Base-by-base conservation (phyloP, 2,797 vertebrate genomes). In the Hydrocynus forskahlii region DNA sequence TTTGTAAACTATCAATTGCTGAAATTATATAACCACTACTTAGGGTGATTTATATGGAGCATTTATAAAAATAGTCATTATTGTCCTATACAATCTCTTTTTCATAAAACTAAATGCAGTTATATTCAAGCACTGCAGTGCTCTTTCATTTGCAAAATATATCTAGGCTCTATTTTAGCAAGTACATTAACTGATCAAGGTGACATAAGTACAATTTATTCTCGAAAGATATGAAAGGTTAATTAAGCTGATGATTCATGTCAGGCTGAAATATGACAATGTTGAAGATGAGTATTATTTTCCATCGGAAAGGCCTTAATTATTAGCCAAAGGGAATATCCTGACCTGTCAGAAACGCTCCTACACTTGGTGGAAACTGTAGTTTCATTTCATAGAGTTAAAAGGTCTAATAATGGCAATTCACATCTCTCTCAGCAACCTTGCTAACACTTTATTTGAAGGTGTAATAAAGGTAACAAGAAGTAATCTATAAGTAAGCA, bases 351-450 rank as follows among this genome's bases (percentile, higher is more conserved):
- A 72, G 68, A 82, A 63, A 63, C 1, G 4, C 5, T 75, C 50
- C 14, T 7, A 72, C 50, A 72, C n/a, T 68, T 70, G 38, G 57
- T 43, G 40, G 29, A 13, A 79, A 75, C 21, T 60, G 69, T 48
- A 1, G 59, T 57, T 45, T 45, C 63, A 9, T 63, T 23, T 60
- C 57, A 66, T 54, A 52, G 68, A 38, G 48, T 64, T 25, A 55
- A 80, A 68, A 76, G 55, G 25, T 43, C 81, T 62, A 69, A 45
- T 38, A 73, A 43, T 79, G 38, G 40, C 38, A 70, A 79, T 80
- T 71, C 74, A 54, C 80, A 72, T 48, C 66, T 54, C n/a, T 71
- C 57, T 21, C 29, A 75, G 72, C 63, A 81, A 75, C 40, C 60
- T 75, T 81, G 59, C 10, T 45, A 45, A 45, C 43, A 45, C 35